phyloP scores from a whole-genome alignment of 2,888 invertebrate genomes.

The Drosophila picticornis region DNA sequence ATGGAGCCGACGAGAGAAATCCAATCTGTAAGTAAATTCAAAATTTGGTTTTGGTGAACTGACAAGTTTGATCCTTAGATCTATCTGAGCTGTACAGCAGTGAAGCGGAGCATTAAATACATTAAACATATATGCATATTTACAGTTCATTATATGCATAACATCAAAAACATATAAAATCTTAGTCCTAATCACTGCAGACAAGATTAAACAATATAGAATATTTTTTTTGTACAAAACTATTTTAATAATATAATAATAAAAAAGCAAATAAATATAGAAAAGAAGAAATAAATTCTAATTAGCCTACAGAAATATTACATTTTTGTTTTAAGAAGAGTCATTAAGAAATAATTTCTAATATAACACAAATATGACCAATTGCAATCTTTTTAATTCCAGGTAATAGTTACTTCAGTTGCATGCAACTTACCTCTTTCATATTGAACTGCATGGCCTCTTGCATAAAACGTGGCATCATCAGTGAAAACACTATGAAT shows the following conservation, averaged over 20 bases:
- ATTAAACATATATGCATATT: not conserved
- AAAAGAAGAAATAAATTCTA: not conserved
- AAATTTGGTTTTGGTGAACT: not conserved
- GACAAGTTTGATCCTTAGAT: not conserved
- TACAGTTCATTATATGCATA: no score
- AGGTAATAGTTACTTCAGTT: not conserved
- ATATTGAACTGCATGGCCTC: constrained; percentile 85
- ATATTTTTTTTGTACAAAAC: no score
- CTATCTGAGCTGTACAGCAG: not conserved
- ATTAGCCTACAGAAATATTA: not conserved
- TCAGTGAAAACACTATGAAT: constrained; percentile 82
- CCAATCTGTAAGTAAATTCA: constrained; percentile 64
- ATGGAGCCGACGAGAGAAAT: constrained; percentile 72
- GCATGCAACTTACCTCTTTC: constrained; percentile 75
- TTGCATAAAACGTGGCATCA: constrained; percentile 85
- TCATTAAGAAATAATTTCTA: not conserved
- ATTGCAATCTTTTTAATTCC: not conserved
- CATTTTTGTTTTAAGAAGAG: not conserved
- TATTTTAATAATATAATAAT: no score
- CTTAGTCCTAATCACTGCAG: no score
- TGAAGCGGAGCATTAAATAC: not conserved
- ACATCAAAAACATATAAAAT: no score
- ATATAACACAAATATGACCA: not conserved
- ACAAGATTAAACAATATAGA: no score
- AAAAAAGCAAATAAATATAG: no score